Evolutionary conservation across 2,888 invertebrate genomes (phyloP).

Genomic region (Orthonychiurus folsomi): DNA sequence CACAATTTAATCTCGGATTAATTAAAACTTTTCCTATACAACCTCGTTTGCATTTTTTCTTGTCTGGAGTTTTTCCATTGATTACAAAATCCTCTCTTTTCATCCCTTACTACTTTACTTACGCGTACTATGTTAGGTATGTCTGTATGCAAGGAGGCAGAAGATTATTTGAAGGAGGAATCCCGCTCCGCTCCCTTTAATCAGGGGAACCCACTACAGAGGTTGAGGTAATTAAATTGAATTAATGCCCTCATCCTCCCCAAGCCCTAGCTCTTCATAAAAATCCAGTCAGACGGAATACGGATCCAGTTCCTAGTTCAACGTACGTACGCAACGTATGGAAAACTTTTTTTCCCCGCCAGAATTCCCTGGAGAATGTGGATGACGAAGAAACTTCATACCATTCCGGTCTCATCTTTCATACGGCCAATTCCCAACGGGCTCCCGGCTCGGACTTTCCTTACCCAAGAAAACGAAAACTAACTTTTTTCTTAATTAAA

Average conservation of each 20-base stretch:
- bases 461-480: no score
- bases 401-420: not conserved
- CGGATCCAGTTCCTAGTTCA: not conserved
- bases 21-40: constrained; percentile 31
- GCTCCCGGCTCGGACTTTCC: not conserved
- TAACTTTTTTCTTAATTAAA: constrained; percentile 8
- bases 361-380: not conserved
- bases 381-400: not conserved
- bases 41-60: constrained; percentile 19
- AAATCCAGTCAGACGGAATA: no score
- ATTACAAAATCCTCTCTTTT: constrained; percentile 16
- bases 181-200: no score
- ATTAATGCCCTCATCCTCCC: constrained; percentile 24
- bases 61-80: constrained; percentile 9
- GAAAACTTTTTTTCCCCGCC: not conserved
- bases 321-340: not conserved
- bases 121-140: no score
- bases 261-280: not conserved
- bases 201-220: no score
- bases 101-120: constrained; percentile 10
- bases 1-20: constrained; percentile 37
- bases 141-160: no score
- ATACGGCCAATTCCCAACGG: not conserved
- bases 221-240: constrained; percentile 33
- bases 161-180: no score